phyloP scores from a whole-genome alignment of 1,140 invertebrate genomes.

The Zaprionus davidi region DNA sequence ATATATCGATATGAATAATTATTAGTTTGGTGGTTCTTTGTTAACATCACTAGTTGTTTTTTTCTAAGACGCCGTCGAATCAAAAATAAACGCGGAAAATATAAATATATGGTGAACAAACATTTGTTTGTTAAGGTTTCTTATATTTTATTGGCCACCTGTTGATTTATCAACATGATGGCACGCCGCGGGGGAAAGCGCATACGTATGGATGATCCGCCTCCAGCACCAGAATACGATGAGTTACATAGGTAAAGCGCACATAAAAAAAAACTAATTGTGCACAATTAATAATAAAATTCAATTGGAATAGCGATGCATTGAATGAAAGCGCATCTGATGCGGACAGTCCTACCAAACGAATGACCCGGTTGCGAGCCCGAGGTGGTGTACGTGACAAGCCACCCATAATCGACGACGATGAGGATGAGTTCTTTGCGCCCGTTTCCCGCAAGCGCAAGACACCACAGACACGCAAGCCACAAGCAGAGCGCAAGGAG shows the following conservation, averaged over 20 bases:
- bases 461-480: constrained; percentile 85
- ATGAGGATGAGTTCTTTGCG: constrained; percentile 83
- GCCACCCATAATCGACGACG: constrained; percentile 83
- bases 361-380: constrained; percentile 85
- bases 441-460: constrained; percentile 75
- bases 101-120: constrained; percentile 16
- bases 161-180: constrained; percentile 85
- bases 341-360: constrained; percentile 85
- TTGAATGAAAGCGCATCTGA: constrained; percentile 82
- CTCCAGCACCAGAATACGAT: constrained; percentile 90
- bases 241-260: constrained; percentile 57
- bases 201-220: constrained; percentile 95
- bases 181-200: constrained; percentile 93
- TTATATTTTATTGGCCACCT: neutral
- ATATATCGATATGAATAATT: neutral
- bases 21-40: constrained; percentile 2
- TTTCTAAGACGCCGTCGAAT: constrained; percentile 14
- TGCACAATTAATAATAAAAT: neutral
- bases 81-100: constrained; percentile 1
- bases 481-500: constrained; percentile 85
- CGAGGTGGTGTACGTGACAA: constrained; percentile 84
- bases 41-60: constrained; percentile 22
- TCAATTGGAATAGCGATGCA: constrained; percentile 52
- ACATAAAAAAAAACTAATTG: neutral
- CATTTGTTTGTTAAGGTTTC: neutral